Percentiles rank a stretch among this genome's conserved stretches.
phyloP scores from a whole-genome alignment of 2,113 vertebrate genomes.

The Chaetorhynchus papuensis region DNA sequence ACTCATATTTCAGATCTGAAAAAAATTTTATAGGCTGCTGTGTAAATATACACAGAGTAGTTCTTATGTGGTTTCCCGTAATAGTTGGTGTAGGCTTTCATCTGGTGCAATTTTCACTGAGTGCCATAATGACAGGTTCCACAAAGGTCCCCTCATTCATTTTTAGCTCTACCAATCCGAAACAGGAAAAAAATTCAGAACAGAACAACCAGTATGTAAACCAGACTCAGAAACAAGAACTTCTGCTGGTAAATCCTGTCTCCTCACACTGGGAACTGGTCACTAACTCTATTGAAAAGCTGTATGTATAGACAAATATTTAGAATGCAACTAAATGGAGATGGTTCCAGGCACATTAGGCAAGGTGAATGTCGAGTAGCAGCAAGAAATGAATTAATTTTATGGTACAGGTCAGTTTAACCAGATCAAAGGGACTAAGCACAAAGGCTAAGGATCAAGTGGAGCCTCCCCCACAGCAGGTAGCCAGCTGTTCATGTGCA shows the following conservation, averaged over 20 bases:
- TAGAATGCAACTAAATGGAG: not conserved
- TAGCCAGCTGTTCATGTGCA: not conserved
- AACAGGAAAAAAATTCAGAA: not conserved
- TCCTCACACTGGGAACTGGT: not conserved
- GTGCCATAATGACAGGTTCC: conserved; percentile 12
- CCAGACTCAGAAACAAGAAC: not conserved
- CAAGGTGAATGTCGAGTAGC: not conserved
- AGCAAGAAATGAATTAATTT: not conserved
- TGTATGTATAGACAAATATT: not conserved
- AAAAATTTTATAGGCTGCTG: not conserved
- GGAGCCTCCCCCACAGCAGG: not conserved
- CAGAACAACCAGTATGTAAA: not conserved
- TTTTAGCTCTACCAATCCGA: conserved; percentile 28
- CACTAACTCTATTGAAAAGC: not conserved
- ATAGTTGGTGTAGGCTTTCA: conserved; percentile 12
- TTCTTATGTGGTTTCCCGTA: conserved; percentile 37
- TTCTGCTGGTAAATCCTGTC: not conserved
- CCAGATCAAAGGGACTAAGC: not conserved
- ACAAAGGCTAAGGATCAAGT: not conserved
- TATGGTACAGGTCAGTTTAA: not conserved
- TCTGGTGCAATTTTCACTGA: conserved; percentile 25
- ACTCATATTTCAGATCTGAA: not conserved
- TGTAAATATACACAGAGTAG: not conserved
- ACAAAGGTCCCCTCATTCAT: not conserved
- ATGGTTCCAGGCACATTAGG: not conserved